phyloP scores from a whole-genome alignment of 2,888 invertebrate species.

The Andricus quercusramuli region DNA sequence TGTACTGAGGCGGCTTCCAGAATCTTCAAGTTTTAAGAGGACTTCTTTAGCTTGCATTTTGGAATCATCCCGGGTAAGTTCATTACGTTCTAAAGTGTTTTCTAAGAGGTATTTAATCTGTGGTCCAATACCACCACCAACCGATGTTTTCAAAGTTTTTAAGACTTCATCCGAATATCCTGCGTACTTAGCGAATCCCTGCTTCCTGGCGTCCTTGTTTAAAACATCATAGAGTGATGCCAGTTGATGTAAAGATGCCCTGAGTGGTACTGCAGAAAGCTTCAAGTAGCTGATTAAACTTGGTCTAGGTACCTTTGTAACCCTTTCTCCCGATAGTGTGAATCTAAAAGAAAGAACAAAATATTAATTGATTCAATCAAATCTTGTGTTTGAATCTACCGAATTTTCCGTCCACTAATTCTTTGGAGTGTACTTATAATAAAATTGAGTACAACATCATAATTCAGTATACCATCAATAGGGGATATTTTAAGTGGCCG shows the following conservation, averaged over 20 bases:
- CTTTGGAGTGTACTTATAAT: no score
- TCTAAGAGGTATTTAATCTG: constrained; percentile 82
- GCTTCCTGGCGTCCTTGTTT: constrained; percentile 84
- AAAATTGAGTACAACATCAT: no score
- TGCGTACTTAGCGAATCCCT: constrained; percentile 82
- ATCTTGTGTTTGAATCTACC: no score
- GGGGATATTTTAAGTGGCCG: no score
- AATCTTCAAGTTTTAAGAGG: constrained; percentile 81
- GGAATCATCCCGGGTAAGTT: constrained; percentile 82
- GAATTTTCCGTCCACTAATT: no score
- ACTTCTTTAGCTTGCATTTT: constrained; percentile 81
- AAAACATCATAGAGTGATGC: constrained; percentile 83
- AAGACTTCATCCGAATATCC: constrained; percentile 83
- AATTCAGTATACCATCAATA: no score
- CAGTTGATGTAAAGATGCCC: constrained; percentile 82
- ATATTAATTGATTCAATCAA: no score
- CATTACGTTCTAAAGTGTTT: constrained; percentile 81
- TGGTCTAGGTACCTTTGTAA: constrained; percentile 71
- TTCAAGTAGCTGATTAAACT: constrained; percentile 74
- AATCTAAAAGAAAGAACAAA: neutral
- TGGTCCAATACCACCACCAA: constrained; percentile 81
- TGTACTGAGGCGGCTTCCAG: constrained; percentile 81
- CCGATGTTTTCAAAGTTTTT: constrained; percentile 80
- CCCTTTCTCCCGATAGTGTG: constrained; percentile 66
- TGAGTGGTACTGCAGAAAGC: constrained; percentile 81